Evolutionary conservation across 2,888 invertebrate genomes (phyloP).

Genomic region (Cotesia congregata): DNA sequence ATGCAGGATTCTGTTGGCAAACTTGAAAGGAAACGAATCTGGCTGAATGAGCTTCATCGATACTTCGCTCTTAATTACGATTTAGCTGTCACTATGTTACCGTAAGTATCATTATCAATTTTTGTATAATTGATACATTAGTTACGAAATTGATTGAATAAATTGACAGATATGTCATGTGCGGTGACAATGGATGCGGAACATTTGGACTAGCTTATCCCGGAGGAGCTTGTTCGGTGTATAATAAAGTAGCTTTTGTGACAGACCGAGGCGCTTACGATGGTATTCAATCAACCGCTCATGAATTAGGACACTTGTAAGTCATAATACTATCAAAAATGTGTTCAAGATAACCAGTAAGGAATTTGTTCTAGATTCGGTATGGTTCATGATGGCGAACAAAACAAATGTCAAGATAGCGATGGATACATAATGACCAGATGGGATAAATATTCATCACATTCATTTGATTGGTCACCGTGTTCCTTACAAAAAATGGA

Average conservation of each 20-base stretch:
- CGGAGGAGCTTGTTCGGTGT: constrained; percentile 30
- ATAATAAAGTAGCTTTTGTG: constrained; percentile 34
- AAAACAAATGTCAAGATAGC: background rate
- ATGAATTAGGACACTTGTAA: constrained; percentile 47
- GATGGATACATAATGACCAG: constrained; percentile 41
- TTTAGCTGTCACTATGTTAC: constrained; percentile 39
- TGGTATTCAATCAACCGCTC: constrained; percentile 41
- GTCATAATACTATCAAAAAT: background rate
- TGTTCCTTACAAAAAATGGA: constrained; percentile 36
- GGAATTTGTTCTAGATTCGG: constrained; percentile 38
- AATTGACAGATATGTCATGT: constrained; percentile 32
- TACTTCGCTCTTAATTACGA: constrained; percentile 32
- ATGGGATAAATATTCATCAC: constrained; percentile 24
- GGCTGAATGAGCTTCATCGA: background rate
- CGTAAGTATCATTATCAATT: constrained; percentile 38
- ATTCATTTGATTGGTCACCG: constrained; percentile 40
- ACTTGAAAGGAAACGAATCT: background rate
- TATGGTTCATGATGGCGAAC: constrained; percentile 37
- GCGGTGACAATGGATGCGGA: constrained; percentile 15
- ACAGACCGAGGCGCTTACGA: constrained; percentile 42
- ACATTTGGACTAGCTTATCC: constrained; percentile 40
- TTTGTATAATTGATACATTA: too few species aligned
- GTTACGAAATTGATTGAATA: background rate
- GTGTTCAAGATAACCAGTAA: background rate
- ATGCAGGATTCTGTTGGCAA: background rate